Evolutionary conservation across 2,888 invertebrate genomes (phyloP).

Genomic region (Lycophotia porphyrea): DNA sequence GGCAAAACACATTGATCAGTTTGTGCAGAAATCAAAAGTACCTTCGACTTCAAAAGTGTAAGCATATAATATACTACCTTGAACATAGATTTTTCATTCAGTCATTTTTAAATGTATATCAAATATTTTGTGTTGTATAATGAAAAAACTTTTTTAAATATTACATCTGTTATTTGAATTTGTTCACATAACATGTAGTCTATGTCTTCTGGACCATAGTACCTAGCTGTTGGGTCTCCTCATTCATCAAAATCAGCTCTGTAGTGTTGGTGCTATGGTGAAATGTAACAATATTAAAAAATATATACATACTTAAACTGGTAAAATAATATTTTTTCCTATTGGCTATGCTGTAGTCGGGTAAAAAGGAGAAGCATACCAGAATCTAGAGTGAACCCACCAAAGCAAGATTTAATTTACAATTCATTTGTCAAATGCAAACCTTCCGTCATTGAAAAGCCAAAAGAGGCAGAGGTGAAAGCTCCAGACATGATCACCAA

Average conservation of each 20-base stretch:
- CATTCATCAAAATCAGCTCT: not conserved
- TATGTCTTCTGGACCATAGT: not conserved
- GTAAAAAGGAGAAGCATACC: constrained; percentile 77
- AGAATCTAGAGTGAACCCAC: constrained; percentile 56
- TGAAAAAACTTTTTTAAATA: not conserved
- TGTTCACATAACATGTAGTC: not conserved
- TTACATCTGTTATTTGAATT: not conserved
- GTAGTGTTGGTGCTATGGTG: not conserved
- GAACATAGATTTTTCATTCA: not conserved
- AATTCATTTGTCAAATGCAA: constrained; percentile 61
- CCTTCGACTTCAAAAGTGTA: constrained; percentile 76
- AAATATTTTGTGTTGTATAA: not conserved
- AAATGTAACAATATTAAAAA: not conserved
- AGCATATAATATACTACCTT: constrained; percentile 63
- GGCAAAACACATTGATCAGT: constrained; percentile 84
- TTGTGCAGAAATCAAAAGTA: constrained; percentile 81
- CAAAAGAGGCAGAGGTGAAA: constrained; percentile 18
- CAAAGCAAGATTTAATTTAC: constrained; percentile 57
- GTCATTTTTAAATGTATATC: not conserved
- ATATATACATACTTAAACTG: not conserved
- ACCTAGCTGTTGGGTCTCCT: not conserved
- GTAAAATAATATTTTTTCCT: not conserved
- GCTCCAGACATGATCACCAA: constrained; percentile 18
- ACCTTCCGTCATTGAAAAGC: constrained; percentile 7
- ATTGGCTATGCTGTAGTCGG: not conserved